These are phyloP conservation scores for Mugil cephalus DNA, from an alignment of 2,113 vertebrate species.

Conservation along the genomic window DNA sequence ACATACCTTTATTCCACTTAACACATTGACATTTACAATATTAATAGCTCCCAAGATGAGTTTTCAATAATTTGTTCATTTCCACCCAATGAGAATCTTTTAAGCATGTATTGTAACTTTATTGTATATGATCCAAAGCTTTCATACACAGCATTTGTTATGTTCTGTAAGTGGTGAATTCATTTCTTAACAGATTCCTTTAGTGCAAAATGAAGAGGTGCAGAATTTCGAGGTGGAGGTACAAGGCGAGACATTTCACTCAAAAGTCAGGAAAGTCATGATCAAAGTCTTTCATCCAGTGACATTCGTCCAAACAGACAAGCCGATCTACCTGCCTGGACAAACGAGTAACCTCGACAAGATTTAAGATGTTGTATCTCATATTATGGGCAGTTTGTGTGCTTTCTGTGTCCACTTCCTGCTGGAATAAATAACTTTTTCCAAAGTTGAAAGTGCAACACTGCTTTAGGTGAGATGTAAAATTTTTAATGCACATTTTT, in stretches of 20 bases:
- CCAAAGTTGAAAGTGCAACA: too few species aligned
- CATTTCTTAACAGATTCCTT: slow-evolving; percentile 61
- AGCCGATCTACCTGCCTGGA: slow-evolving; percentile 81
- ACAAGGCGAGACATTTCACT: slow-evolving; percentile 61
- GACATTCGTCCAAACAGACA: slow-evolving; percentile 78
- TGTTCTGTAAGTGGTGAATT: neutral
- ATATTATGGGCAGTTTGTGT: too few species aligned
- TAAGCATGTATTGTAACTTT: too few species aligned
- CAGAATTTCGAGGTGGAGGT: slow-evolving; percentile 67
- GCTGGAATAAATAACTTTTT: too few species aligned
- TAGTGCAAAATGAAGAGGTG: slow-evolving; percentile 32
- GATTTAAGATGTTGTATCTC: too few species aligned
- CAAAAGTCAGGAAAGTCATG: slow-evolving; percentile 69
- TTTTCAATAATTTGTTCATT: neutral
- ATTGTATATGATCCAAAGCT: too few species aligned
- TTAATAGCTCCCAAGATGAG: neutral
- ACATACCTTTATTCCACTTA: too few species aligned
- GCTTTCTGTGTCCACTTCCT: too few species aligned
- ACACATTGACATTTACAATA: too few species aligned
- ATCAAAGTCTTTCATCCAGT: slow-evolving; percentile 40
- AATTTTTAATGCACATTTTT: neutral
- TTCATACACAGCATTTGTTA: too few species aligned
- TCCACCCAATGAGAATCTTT: too few species aligned
- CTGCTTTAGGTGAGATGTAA: neutral
- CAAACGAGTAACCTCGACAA: slow-evolving; percentile 71